These are phyloP conservation scores for Lutjanus erythropterus DNA, from an alignment of 2,113 vertebrate species.

Conservation along the genomic window DNA sequence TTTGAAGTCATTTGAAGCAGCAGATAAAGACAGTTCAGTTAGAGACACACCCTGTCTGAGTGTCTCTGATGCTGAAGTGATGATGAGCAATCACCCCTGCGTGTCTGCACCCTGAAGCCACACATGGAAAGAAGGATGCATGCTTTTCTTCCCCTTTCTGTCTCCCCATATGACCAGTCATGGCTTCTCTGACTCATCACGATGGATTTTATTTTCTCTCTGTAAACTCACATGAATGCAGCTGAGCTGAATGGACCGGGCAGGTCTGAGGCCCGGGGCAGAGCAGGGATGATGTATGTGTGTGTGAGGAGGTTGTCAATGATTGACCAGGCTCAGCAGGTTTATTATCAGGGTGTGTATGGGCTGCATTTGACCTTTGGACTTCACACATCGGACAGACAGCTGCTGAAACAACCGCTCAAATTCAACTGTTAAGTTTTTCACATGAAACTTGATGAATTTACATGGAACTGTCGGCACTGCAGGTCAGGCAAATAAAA, in stretches of 20 bases:
- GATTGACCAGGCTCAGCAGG: slow-evolving; percentile 53
- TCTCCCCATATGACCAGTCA: not conserved
- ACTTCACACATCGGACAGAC: not conserved
- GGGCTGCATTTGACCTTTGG: slow-evolving; percentile 37
- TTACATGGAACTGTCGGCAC: not conserved
- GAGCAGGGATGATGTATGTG: not conserved
- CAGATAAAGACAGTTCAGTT: not conserved
- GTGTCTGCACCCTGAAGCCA: slow-evolving; percentile 4
- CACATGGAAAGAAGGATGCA: slow-evolving; percentile 21
- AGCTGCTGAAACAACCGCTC: fast-evolving
- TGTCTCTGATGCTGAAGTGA: not conserved
- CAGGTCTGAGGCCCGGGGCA: not conserved
- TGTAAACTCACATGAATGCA: not conserved
- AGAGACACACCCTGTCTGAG: slow-evolving; percentile 25
- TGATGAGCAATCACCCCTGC: slow-evolving; percentile 19
- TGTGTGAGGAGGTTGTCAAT: slow-evolving; percentile 23
- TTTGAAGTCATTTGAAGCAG: not conserved
- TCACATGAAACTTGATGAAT: not conserved
- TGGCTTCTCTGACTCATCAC: slow-evolving; percentile 49
- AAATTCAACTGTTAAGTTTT: fast-evolving
- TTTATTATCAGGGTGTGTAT: slow-evolving; percentile 60
- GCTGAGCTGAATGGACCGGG: slow-evolving; percentile 1
- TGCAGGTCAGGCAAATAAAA: fast-evolving
- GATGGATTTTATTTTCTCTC: not conserved
- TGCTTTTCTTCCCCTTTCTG: not conserved